Conservation (phyloP, 2,797 vertebrate species). For the Eulemur coronatus region DNA sequence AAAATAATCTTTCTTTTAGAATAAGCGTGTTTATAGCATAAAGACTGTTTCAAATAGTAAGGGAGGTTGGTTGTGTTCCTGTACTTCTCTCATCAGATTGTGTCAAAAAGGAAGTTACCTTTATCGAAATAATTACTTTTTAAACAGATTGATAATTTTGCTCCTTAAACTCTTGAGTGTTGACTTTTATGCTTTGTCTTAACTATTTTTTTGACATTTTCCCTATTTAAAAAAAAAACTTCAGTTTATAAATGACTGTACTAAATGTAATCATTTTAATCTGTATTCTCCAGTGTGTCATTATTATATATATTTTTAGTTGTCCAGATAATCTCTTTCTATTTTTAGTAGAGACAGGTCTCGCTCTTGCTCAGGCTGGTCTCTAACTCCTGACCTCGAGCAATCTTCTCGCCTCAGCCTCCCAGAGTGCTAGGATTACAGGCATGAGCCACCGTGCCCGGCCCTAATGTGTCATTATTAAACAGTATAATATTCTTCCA, state of each 20-base stretch:
- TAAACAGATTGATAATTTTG: background rate
- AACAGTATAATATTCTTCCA: background rate
- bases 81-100: background rate
- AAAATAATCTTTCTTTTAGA: slow-evolving; percentile 28
- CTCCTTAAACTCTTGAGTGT: background rate
- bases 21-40: background rate
- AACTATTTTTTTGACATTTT: slow-evolving; percentile 33
- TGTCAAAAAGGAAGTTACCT: slow-evolving; percentile 22
- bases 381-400: no score
- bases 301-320: background rate
- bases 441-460: no score
- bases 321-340: no score
- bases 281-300: background rate
- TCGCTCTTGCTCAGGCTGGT: no score
- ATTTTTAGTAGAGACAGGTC: no score
- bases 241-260: background rate
- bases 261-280: background rate
- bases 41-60: background rate
- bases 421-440: no score
- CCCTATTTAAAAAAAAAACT: background rate
- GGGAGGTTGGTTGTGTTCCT: background rate
- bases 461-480: background rate
- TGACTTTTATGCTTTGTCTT: slow-evolving; percentile 17
- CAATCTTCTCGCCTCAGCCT: no score
- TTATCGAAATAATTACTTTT: background rate